phyloP scores from a whole-genome alignment of 2,888 invertebrate species.

The Formica aserva region DNA sequence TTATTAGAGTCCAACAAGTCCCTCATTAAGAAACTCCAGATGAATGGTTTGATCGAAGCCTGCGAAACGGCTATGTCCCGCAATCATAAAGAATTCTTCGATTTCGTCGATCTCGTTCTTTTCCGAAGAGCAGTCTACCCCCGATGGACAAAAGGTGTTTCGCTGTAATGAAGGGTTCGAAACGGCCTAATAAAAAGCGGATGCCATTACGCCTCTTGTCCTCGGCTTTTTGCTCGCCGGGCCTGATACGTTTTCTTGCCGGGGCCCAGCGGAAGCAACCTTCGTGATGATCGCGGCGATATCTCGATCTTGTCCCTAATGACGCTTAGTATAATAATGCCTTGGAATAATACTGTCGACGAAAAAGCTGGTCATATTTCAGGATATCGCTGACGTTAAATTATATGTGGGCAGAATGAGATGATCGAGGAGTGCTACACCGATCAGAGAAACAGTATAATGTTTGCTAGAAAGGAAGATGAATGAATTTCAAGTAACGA shows the following conservation, averaged over 20 bases:
- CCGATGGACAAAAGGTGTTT: conserved; percentile 78
- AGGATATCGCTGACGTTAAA: conserved; percentile 30
- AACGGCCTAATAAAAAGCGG: conserved; percentile 78
- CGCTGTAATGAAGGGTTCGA: conserved; percentile 78
- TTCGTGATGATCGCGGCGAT: conserved; percentile 44
- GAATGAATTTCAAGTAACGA: neutral
- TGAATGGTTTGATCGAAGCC: conserved; percentile 67
- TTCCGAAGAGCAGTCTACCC: conserved; percentile 57
- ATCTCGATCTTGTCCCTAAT: conserved; percentile 63
- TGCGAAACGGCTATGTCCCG: conserved; percentile 62
- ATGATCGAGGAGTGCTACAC: conserved; percentile 11
- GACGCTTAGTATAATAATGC: conserved; percentile 65
- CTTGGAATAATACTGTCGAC: conserved; percentile 20
- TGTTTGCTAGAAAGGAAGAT: neutral
- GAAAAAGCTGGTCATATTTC: conserved; percentile 33
- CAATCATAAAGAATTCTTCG: conserved; percentile 61
- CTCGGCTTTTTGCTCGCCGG: conserved; percentile 39
- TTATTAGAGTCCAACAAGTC: conserved; percentile 43
- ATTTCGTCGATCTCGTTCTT: conserved; percentile 58
- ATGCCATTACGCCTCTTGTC: conserved; percentile 71
- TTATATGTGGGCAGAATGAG: conserved; percentile 27
- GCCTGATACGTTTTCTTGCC: conserved; percentile 49
- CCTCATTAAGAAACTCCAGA: conserved; percentile 71
- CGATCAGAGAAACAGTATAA: neutral
- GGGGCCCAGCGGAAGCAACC: conserved; percentile 47